phyloP scores from a whole-genome alignment of 2,797 vertebrate genomes.

The Eutrigla gurnardus region DNA sequence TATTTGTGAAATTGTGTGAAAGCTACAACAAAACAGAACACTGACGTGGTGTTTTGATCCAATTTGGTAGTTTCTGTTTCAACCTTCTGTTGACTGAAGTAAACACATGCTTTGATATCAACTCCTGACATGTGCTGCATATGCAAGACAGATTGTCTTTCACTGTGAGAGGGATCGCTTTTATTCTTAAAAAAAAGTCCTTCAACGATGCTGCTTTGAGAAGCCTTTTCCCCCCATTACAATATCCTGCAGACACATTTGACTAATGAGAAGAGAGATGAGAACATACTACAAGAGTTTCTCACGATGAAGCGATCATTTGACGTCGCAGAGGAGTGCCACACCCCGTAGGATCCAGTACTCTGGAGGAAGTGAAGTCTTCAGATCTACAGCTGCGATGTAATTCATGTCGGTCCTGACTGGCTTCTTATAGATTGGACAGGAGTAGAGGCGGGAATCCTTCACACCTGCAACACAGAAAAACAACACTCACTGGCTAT shows the following conservation, averaged over 20 bases:
- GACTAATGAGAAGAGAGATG: slow-evolving; percentile 4
- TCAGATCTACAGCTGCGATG: slow-evolving; percentile 90
- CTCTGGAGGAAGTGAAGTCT: slow-evolving; percentile 87
- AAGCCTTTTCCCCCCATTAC: neutral
- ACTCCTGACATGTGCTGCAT: neutral
- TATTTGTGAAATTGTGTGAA: neutral
- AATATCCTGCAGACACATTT: neutral
- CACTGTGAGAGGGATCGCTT: neutral
- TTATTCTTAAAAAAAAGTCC: neutral
- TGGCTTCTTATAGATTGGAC: slow-evolving; percentile 95
- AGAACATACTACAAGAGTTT: neutral
- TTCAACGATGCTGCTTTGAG: neutral
- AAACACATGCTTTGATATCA: slow-evolving; percentile 1
- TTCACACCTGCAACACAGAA: slow-evolving; percentile 76
- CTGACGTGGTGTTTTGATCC: neutral
- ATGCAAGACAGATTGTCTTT: neutral
- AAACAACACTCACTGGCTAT: neutral
- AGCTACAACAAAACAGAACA: neutral
- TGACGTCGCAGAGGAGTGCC: slow-evolving; percentile 95
- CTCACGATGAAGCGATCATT: slow-evolving; percentile 74
- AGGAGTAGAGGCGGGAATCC: slow-evolving; percentile 89
- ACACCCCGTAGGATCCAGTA: slow-evolving; percentile 95
- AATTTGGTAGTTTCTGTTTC: neutral
- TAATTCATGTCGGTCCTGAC: slow-evolving; percentile 91
- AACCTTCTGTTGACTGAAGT: slow-evolving; percentile 1